Base-by-base conservation (phyloP, 2,888 invertebrate genomes). In the Ametastegia equiseti region DNA sequence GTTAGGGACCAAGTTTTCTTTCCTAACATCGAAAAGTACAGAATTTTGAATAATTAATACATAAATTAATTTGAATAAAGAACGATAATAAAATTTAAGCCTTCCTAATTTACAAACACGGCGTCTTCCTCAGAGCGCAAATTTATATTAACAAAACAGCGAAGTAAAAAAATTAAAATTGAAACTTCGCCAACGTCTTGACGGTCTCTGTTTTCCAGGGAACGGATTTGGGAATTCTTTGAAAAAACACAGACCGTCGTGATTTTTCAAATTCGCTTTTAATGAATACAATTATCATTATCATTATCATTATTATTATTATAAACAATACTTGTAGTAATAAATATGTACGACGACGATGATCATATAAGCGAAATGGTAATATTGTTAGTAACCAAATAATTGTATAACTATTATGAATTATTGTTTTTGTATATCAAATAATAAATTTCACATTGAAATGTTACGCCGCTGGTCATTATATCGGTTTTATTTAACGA, bases 361-460 rank as follows among this genome's bases (percentile, higher is more conserved):
- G 54, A 23, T 19, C 54, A 23, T 23, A 23, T n/a, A 54, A 19
- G 19, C 9, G 19, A 23, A 45, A 75, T 75, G 23, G 57, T 75
- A 54, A 73, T 73, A 47, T 50, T 54, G 36, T 57, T 39, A 36
- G 42, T 63, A 45, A n/a, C 13, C 30, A 15, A 78, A 54, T 23
- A 57, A n/a, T 42, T 73, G 15, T 50, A 45, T 45, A 47, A 15
- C 11, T 57, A 54, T 39, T 54, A 36, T 15, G 13, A 73, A 73
- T 54, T 57, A 71, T 73, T 69, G 23, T 47, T 50, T 36, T 67
- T 67, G 36, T 67, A 77, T 71, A 30, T 47, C 7, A 30, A 67
- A 27, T 27, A 71, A 71, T 71, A 71, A 71, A 71, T 71, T 71
- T 71, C 71, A 71, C 71, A 71, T 45, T 47, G 71, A 71, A 71